Conservation (phyloP, 2,888 invertebrate genomes). For the Machimus atricapillus region DNA sequence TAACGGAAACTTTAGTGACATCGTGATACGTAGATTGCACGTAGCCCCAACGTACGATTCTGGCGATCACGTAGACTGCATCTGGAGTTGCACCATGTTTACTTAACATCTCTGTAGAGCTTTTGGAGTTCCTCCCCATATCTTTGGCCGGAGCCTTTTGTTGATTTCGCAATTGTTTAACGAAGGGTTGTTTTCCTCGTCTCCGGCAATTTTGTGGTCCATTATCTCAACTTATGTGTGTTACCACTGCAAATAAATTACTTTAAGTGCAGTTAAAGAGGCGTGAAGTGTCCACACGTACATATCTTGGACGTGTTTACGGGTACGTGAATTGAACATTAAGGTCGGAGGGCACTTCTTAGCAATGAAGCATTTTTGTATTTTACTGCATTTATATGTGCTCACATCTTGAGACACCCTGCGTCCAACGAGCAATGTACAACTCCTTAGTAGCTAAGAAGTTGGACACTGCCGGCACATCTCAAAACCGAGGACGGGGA, state of each 20-base stretch:
- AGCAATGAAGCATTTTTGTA: not conserved
- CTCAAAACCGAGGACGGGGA: not conserved
- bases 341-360: not conserved
- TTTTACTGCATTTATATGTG: not conserved
- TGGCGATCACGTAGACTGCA: not conserved
- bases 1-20: not conserved
- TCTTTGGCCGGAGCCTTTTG: not conserved
- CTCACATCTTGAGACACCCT: not conserved
- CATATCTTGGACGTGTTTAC: not conserved
- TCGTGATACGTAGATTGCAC: not conserved
- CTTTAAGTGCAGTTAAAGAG: conserved; percentile 13
- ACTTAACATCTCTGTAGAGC: not conserved
- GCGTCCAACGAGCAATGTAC: not conserved
- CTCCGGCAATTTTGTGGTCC: conserved; percentile 13
- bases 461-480: not conserved
- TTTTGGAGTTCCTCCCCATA: not conserved
- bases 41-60: not conserved
- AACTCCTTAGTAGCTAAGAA: not conserved
- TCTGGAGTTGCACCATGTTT: not conserved
- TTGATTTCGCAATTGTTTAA: conserved; percentile 11
- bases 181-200: not conserved
- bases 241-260: conserved; percentile 13
- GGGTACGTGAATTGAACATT: not conserved
- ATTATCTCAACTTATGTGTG: conserved; percentile 2
- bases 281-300: conserved; percentile 17